phyloP scores from a whole-genome alignment of 2,797 vertebrate species.

The Enteromius unitaeniatus region DNA sequence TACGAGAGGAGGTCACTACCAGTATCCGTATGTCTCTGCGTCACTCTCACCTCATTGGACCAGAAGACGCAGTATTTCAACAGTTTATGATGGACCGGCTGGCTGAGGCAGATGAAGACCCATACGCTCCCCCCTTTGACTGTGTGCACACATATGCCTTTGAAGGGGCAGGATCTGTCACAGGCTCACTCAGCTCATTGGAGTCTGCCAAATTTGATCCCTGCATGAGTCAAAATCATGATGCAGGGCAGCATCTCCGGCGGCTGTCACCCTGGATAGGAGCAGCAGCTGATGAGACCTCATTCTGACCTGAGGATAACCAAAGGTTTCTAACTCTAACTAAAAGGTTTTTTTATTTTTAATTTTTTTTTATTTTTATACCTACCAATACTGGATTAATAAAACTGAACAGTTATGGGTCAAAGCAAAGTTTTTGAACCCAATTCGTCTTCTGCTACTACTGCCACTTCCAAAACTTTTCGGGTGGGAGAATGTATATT shows the following conservation, averaged over 20 bases:
- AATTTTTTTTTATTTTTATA: no score
- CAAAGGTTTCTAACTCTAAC: conserved; percentile 74
- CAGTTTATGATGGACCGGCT: conserved; percentile 91
- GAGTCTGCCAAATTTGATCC: conserved; percentile 73
- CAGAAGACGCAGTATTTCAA: conserved; percentile 85
- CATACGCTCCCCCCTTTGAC: conserved; percentile 84
- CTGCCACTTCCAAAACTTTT: background rate
- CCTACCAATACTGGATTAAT: background rate
- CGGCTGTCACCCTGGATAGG: conserved; percentile 77
- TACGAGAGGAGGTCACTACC: conserved; percentile 70
- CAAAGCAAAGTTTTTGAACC: background rate
- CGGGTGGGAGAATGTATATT: background rate
- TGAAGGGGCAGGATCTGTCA: conserved; percentile 86
- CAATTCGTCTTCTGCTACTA: background rate
- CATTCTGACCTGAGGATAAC: conserved; percentile 74
- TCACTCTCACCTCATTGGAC: conserved; percentile 87
- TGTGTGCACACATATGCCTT: conserved; percentile 85
- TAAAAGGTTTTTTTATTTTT: no score
- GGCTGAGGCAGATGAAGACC: conserved; percentile 85
- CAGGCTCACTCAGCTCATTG: conserved; percentile 91
- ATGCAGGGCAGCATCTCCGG: conserved; percentile 73
- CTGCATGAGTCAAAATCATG: conserved; percentile 69
- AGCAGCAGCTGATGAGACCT: conserved; percentile 70
- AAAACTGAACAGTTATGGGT: conserved; percentile 24
- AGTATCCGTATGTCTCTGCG: conserved; percentile 86